A percentile compares a stretch with the other conserved stretches of the same genome.
Evolutionary conservation across 2,888 invertebrate genomes (phyloP).

Genomic region (Dryobotodes eremita): DNA sequence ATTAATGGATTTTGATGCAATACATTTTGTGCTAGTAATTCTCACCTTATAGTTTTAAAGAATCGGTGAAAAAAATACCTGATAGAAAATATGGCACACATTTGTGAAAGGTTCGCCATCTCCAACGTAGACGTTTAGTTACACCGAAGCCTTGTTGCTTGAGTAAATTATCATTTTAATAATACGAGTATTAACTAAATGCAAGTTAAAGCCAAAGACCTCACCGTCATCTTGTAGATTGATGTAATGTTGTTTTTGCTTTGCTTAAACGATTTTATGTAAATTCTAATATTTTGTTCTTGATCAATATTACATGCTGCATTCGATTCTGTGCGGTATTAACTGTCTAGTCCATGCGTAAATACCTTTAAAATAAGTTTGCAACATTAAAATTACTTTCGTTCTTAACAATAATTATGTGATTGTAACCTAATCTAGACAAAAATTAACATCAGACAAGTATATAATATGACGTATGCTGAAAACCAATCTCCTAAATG

Average conservation of each 20-base stretch:
- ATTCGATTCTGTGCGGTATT: no score
- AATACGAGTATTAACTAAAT: conserved; percentile 6
- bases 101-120: not conserved
- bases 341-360: not conserved
- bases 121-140: not conserved
- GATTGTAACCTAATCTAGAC: not conserved
- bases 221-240: conserved; percentile 2
- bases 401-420: not conserved
- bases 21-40: not conserved
- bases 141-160: not conserved
- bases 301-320: no score
- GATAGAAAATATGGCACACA: not conserved
- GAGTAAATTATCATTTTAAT: conserved; percentile 34
- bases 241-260: not conserved
- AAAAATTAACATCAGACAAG: not conserved
- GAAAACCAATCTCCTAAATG: not conserved
- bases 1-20: not conserved
- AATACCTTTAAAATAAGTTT: not conserved
- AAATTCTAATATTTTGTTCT: not conserved
- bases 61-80: not conserved
- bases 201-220: no score
- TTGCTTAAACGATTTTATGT: not conserved
- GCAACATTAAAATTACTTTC: not conserved
- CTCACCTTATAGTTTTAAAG: not conserved
- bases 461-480: not conserved